Evolutionary conservation across 1,140 invertebrate genomes (phyloP).

Genomic region (Pseudomyrmex dendroicus): DNA sequence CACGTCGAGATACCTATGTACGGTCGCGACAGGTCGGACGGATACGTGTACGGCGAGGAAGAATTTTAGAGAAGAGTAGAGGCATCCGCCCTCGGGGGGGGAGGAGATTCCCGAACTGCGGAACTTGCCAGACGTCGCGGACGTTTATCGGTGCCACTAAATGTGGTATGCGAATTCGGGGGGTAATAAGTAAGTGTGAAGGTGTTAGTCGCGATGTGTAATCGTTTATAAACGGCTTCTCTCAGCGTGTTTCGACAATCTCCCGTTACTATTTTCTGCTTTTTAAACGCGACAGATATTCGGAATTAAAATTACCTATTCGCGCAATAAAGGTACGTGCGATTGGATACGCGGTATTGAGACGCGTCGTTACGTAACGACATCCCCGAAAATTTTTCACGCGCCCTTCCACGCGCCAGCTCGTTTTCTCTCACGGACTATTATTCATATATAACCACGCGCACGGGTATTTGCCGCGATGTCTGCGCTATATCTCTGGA

Average conservation of each 20-base stretch:
- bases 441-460: slow-evolving; percentile 66
- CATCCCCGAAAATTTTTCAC: slow-evolving; percentile 53
- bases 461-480: slow-evolving; percentile 76
- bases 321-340: slow-evolving; percentile 83
- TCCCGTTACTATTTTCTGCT: neutral
- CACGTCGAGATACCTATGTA: slow-evolving; percentile 41
- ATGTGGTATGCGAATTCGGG: slow-evolving; percentile 45
- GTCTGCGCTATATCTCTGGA: slow-evolving; percentile 77
- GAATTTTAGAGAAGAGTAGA: slow-evolving; percentile 57
- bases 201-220: slow-evolving; percentile 11
- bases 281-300: neutral
- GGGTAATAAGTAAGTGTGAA: slow-evolving; percentile 34
- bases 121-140: slow-evolving; percentile 64
- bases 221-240: slow-evolving; percentile 40
- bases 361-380: slow-evolving; percentile 76
- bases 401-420: slow-evolving; percentile 34
- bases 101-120: slow-evolving; percentile 65
- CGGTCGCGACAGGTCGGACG: slow-evolving; percentile 33
- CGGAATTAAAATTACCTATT: neutral
- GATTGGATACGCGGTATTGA: slow-evolving; percentile 78
- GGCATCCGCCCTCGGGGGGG: slow-evolving; percentile 36
- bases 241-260: slow-evolving; percentile 12
- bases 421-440: slow-evolving; percentile 52
- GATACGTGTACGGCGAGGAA: slow-evolving; percentile 54
- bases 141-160: slow-evolving; percentile 47